Base-by-base conservation (phyloP, 23 tunicate genomes). In the Trididemnum miniatum region DNA sequence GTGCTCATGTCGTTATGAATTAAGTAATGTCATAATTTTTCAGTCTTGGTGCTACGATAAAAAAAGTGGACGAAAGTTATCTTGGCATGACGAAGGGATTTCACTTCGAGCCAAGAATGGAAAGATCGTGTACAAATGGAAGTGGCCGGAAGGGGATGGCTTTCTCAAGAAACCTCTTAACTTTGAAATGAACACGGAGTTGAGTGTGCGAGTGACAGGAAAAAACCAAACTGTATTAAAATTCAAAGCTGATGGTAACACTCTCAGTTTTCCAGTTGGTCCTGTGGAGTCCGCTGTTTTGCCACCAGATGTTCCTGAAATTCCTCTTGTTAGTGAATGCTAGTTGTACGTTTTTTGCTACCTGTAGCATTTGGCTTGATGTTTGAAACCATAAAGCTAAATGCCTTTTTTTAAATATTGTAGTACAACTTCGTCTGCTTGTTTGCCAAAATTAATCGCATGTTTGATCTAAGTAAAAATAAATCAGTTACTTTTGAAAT, bases 31-130 rank as follows among this genome's bases (percentile, higher is more conserved):
- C n/a, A n/a, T n/a, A n/a, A n/a, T n/a, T n/a, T n/a, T 44, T 62
- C 75, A 93, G 98, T 93, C 98, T 2, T 88, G 89, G 71, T 93
- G 98, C 87, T 93, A 88, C 59, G 94, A 85, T 80, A 80, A 87
- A 54, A 88, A 93, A 40, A 92, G 89, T 9, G 77, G 65, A 5
- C 87, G 87, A 5, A 92, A 80, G 27, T 72, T 93, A 29, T 59
- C 90, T 22, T 76, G 89, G 31, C 32, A 74, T 34, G 83, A 93
- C 9, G 76, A 76, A 0, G 93, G 93, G n/a, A 88, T 92, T 0
- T 22, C 64, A 0, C 24, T 93, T 31, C 79, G 85, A 35, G 12
- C 84, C 1, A 89, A 91, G 38, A 78, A 82, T 23, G 97, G 97
- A 1, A 63, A 44, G 78, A 72, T 87, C 22, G 35, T 60, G 49